Evolutionary conservation across 2,888 invertebrate species (phyloP).

Genomic region (Microplitis manilae): DNA sequence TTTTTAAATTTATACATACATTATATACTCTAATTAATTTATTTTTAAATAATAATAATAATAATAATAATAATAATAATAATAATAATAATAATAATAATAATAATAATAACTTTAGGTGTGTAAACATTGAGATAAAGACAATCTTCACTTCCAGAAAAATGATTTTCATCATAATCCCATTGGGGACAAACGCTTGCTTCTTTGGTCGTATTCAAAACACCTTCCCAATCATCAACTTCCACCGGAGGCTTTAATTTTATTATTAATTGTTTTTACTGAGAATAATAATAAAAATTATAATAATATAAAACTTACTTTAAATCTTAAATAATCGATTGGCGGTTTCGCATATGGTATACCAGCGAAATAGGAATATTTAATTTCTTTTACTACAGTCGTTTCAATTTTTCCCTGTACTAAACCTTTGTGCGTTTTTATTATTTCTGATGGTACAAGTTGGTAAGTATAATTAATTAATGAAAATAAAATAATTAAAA

Average conservation of each 20-base stretch:
- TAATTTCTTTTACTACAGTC: neutral
- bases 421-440: neutral
- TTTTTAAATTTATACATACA: neutral
- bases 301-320: neutral
- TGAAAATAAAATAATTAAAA: neutral
- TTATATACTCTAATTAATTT: neutral
- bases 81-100: slow-evolving; percentile 15
- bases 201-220: slow-evolving; percentile 42
- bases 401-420: neutral
- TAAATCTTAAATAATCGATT: slow-evolving; percentile 45
- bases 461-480: neutral
- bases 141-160: slow-evolving; percentile 51
- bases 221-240: slow-evolving; percentile 50
- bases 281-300: neutral
- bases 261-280: neutral
- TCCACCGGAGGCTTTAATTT: slow-evolving; percentile 53
- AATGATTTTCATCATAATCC: slow-evolving; percentile 15
- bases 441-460: neutral
- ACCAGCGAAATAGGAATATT: slow-evolving; percentile 42
- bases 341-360: slow-evolving; percentile 53
- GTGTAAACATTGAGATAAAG: slow-evolving; percentile 50
- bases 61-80: neutral
- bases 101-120: slow-evolving; percentile 43
- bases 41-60: neutral
- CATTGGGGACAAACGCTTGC: slow-evolving; percentile 49